A percentile compares a stretch with the other conserved stretches of the same genome.
Evolutionary conservation across 2,113 vertebrate genomes (phyloP).

Genomic region (Gadus chalcogrammus): DNA sequence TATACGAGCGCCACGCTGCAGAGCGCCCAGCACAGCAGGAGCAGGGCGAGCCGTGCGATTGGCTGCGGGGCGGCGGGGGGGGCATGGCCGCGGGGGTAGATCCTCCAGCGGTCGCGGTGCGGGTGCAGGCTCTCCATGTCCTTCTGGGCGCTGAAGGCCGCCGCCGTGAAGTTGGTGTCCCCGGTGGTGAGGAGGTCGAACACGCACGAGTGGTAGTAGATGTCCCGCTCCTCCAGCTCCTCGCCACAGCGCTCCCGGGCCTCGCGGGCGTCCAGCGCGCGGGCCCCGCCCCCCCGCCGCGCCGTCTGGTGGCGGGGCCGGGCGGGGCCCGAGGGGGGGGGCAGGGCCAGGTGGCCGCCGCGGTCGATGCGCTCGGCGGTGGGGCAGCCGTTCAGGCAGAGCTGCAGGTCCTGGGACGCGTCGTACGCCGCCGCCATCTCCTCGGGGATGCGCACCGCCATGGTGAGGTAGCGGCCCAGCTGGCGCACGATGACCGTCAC

Average conservation of each 20-base stretch:
- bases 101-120: constrained; percentile 84
- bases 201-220: constrained; percentile 93
- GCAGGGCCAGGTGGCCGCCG: constrained; percentile 70
- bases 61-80: constrained; percentile 37
- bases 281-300: constrained; percentile 57
- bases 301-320: constrained; percentile 40
- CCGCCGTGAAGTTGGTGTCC: constrained; percentile 89
- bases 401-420: constrained; percentile 92
- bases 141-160: constrained; percentile 87
- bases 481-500: constrained; percentile 88
- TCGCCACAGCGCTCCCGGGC: constrained; percentile 84
- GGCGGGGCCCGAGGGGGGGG: constrained; percentile 63
- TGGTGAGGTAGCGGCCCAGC: constrained; percentile 87
- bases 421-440: constrained; percentile 84
- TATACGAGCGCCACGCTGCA: constrained; percentile 28
- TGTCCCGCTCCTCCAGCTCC: constrained; percentile 87
- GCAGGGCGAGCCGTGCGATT: constrained; percentile 34
- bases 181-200: constrained; percentile 97
- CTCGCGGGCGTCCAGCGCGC: constrained; percentile 67
- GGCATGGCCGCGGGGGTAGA: constrained; percentile 73
- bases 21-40: constrained; percentile 51
- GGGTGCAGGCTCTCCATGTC: constrained; percentile 91
- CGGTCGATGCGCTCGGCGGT: constrained; percentile 85
- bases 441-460: constrained; percentile 87
- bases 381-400: constrained; percentile 92